These are phyloP conservation scores for Pterocles burchelli DNA, from an alignment of 2,113 vertebrate genomes.

Conservation along the genomic window DNA sequence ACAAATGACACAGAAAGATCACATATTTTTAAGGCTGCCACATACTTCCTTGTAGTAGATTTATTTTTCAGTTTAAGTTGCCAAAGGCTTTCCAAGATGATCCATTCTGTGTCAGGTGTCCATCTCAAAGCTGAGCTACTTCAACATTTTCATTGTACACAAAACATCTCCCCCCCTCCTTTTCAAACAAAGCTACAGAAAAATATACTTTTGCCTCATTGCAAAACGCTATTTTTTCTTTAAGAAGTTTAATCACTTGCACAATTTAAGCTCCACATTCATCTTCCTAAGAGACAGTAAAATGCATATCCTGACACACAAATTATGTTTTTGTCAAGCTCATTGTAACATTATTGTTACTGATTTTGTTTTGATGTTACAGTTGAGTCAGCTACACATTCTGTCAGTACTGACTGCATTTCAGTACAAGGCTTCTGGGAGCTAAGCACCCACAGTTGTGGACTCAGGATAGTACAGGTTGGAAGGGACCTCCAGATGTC, in stretches of 20 bases:
- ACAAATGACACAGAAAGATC: neutral
- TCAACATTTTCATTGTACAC: neutral
- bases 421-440: neutral
- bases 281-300: neutral
- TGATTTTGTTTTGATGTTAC: neutral
- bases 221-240: neutral
- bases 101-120: neutral
- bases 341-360: neutral
- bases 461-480: neutral
- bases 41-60: neutral
- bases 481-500: neutral
- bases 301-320: neutral
- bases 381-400: neutral
- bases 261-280: neutral
- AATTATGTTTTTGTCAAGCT: neutral
- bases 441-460: neutral
- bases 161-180: neutral
- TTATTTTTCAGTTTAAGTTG: neutral
- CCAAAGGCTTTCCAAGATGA: neutral
- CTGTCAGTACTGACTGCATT: neutral
- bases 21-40: constrained; percentile 4
- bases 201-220: neutral
- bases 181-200: neutral
- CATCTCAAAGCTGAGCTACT: neutral
- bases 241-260: neutral